Percentiles rank a stretch among this genome's conserved stretches.
Evolutionary conservation across 2,888 invertebrate genomes (phyloP).

Genomic region (Pardosa pseudoannulata): DNA sequence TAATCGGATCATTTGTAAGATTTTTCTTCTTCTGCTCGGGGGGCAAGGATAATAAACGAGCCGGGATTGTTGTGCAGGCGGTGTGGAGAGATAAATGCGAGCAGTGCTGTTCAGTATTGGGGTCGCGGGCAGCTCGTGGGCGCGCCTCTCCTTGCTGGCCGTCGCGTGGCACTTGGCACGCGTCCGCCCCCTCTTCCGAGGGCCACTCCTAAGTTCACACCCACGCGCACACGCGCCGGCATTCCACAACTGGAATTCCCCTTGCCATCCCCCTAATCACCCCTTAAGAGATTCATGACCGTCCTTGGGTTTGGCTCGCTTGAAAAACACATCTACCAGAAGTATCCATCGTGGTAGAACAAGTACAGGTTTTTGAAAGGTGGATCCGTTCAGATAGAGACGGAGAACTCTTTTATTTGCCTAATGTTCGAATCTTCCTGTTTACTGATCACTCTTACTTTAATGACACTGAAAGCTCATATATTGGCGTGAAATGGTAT

Average conservation of each 20-base stretch:
- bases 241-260: conserved; percentile 17
- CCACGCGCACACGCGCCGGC: conserved; percentile 34
- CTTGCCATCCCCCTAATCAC: not conserved
- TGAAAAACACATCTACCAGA: too few relatives aligned
- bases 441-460: too few relatives aligned
- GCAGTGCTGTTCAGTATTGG: conserved; percentile 5
- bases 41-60: conserved; percentile 1
- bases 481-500: too few relatives aligned
- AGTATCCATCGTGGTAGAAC: too few relatives aligned
- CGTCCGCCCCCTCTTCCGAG: conserved; percentile 14
- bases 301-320: conserved; percentile 37
- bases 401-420: too few relatives aligned
- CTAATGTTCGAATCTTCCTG: too few relatives aligned
- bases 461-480: too few relatives aligned
- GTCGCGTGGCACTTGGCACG: conserved; percentile 57
- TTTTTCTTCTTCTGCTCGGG: not conserved
- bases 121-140: conserved; percentile 43
- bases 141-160: conserved; percentile 33
- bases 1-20: conserved; percentile 9
- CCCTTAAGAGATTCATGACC: conserved; percentile 38
- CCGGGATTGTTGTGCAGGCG: conserved; percentile 13
- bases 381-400: too few relatives aligned
- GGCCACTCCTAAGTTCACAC: conserved; percentile 45
- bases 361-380: too few relatives aligned
- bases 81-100: not conserved